A percentile compares a stretch with the other conserved stretches of the same genome.
These are phyloP conservation scores for Hedychridium roseum DNA, from an alignment of 2,888 invertebrate species.

Conservation along the genomic window DNA sequence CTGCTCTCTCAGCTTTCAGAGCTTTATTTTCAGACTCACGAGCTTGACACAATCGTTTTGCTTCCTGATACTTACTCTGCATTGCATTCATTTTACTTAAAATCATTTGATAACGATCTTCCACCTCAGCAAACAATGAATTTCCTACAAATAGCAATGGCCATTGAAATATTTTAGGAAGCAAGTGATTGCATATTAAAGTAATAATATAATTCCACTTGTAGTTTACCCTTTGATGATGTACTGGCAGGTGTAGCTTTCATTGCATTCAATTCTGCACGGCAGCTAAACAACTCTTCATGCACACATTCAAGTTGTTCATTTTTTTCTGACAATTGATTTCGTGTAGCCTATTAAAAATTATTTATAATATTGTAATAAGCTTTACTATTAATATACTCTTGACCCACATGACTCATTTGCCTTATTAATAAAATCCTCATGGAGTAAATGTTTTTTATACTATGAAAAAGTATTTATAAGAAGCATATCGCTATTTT, in stretches of 20 bases:
- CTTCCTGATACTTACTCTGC: slow-evolving; percentile 36
- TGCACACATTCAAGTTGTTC: slow-evolving; percentile 35
- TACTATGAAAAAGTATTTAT: too few relatives aligned
- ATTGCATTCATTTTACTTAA: slow-evolving; percentile 42
- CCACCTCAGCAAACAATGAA: slow-evolving; percentile 56
- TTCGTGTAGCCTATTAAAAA: slow-evolving; percentile 14
- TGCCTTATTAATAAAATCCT: too few relatives aligned
- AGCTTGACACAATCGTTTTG: slow-evolving; percentile 35
- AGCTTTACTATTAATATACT: too few relatives aligned
- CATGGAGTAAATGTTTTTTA: too few relatives aligned
- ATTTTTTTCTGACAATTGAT: slow-evolving; percentile 32
- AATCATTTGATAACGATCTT: slow-evolving; percentile 46
- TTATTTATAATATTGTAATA: neutral
- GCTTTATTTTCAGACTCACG: slow-evolving; percentile 43
- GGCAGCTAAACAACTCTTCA: slow-evolving; percentile 41
- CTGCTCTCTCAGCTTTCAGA: slow-evolving; percentile 38
- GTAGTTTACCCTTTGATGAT: slow-evolving; percentile 39
- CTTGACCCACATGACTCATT: too few relatives aligned
- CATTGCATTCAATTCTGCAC: slow-evolving; percentile 36
- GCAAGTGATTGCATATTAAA: too few relatives aligned
- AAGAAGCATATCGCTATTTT: neutral
- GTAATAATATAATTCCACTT: neutral
- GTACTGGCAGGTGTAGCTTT: slow-evolving; percentile 34
- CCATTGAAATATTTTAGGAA: too few relatives aligned
- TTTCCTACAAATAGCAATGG: slow-evolving; percentile 45